These are phyloP conservation scores for Pyrocephalus nanus DNA, from an alignment of 2,797 vertebrate genomes.

Conservation along the genomic window DNA sequence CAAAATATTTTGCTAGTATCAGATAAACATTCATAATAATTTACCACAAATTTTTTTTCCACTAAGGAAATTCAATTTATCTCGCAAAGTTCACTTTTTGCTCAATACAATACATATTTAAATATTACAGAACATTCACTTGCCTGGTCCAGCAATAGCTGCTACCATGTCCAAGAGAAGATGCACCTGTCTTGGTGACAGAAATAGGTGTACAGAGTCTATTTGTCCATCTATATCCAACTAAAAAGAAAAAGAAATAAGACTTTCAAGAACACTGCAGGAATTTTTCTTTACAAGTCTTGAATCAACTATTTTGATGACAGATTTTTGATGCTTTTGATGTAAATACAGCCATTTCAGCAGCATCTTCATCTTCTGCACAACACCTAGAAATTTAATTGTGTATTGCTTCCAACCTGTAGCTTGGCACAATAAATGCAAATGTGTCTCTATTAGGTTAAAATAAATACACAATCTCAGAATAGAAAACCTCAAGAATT, in stretches of 20 bases:
- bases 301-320: neutral
- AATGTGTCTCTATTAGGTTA: neutral
- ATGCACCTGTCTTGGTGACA: conserved; percentile 95
- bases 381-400: neutral
- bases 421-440: neutral
- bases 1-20: neutral
- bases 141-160: conserved; percentile 89
- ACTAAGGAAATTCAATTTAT: neutral
- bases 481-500: neutral
- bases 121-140: conserved; percentile 44
- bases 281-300: neutral
- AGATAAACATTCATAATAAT: neutral
- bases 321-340: neutral
- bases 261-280: neutral
- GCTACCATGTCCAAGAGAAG: conserved; percentile 92
- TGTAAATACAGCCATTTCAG: neutral
- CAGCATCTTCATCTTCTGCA: neutral
- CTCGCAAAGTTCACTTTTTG: neutral
- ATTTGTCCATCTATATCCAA: conserved; percentile 93
- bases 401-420: neutral
- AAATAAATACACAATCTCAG: neutral
- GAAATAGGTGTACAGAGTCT: conserved; percentile 88
- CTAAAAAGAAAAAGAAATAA: conserved; percentile 73
- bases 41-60: neutral
- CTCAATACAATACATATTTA: neutral